Evolutionary conservation across 35 echinoderm and acorn worm genomes (phyloP).

Genomic region (Apostichopus californicus): DNA sequence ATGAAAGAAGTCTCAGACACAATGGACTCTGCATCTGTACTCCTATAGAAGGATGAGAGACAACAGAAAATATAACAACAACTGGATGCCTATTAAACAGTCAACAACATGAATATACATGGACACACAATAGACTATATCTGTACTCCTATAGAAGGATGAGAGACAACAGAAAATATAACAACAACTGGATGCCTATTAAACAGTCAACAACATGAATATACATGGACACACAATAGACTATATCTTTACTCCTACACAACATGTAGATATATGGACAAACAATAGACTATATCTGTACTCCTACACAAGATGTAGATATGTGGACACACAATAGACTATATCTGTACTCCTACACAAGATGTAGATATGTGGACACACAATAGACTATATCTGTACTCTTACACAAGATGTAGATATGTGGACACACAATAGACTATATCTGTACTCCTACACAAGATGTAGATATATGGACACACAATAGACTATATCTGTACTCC

Average conservation of each 20-base stretch:
- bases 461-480: no score
- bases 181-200: slow-evolving; percentile 76
- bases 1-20: slow-evolving; percentile 89
- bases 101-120: neutral
- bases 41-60: slow-evolving; percentile 51
- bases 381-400: no score
- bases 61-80: slow-evolving; percentile 41
- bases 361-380: no score
- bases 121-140: slow-evolving; percentile 20
- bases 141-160: slow-evolving; percentile 65
- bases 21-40: slow-evolving; percentile 86
- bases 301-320: no score
- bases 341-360: slow-evolving; percentile 72
- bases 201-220: neutral
- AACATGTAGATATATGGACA: no score
- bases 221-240: no score
- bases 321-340: no score
- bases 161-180: slow-evolving; percentile 1
- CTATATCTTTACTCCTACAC: slow-evolving; percentile 86
- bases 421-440: no score
- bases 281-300: no score
- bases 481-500: no score
- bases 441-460: slow-evolving; percentile 71
- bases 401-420: no score
- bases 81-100: slow-evolving; percentile 71